Percentiles rank a stretch among this genome's conserved stretches.
These are phyloP conservation scores for Ectemnius lituratus DNA, from an alignment of 2,888 invertebrate species.

Conservation along the genomic window DNA sequence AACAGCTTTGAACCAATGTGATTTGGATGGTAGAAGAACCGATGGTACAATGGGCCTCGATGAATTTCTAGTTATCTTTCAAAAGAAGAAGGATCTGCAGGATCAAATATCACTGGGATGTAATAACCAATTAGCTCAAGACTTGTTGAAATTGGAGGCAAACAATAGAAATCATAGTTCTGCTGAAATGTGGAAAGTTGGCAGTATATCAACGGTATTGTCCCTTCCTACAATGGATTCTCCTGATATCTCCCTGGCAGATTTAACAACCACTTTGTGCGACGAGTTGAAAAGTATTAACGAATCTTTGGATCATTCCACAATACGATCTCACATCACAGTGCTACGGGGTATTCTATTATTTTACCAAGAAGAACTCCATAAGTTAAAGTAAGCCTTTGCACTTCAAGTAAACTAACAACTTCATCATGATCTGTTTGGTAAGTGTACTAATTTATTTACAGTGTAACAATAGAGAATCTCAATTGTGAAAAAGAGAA, in stretches of 20 bases:
- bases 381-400: constrained; percentile 79
- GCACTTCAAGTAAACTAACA: constrained; percentile 17
- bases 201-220: constrained; percentile 83
- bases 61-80: constrained; percentile 83
- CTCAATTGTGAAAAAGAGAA: constrained; percentile 89
- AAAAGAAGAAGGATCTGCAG: constrained; percentile 75
- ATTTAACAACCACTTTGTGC: constrained; percentile 84
- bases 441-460: constrained; percentile 8
- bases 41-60: constrained; percentile 84
- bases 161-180: constrained; percentile 74
- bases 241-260: constrained; percentile 81
- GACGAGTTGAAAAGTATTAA: constrained; percentile 81
- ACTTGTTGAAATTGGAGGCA: constrained; percentile 59
- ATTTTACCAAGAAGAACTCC: constrained; percentile 84
- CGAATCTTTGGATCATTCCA: constrained; percentile 73
- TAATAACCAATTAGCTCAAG: constrained; percentile 58
- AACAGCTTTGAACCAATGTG: constrained; percentile 22
- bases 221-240: constrained; percentile 84
- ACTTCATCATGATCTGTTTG: neutral
- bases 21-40: constrained; percentile 76
- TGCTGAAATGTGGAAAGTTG: constrained; percentile 87
- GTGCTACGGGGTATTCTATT: constrained; percentile 83
- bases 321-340: constrained; percentile 77
- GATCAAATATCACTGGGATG: constrained; percentile 63
- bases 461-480: constrained; percentile 81